Conservation (phyloP, 2,888 invertebrate species). For the Drosophila anomalata region DNA sequence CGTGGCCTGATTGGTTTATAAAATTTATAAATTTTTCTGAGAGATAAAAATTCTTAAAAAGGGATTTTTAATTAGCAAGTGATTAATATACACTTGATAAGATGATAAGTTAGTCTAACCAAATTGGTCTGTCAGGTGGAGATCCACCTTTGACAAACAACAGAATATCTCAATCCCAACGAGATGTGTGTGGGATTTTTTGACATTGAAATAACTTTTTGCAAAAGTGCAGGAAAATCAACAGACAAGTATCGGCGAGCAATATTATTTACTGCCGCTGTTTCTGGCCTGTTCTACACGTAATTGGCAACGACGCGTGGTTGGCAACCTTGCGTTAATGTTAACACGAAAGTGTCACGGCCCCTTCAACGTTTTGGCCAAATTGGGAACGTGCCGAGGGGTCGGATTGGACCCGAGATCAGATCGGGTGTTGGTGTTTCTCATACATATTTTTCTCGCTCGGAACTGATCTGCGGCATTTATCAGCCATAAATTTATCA, state of each 20-base stretch:
- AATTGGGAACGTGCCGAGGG: constrained; percentile 57
- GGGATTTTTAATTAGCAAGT: constrained; percentile 49
- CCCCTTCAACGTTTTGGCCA: constrained; percentile 58
- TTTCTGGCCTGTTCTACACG: constrained; percentile 45
- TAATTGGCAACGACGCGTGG: constrained; percentile 69
- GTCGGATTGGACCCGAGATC: constrained; percentile 38
- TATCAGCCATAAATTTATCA: constrained; percentile 61
- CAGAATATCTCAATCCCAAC: constrained; percentile 36
- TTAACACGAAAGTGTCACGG: constrained; percentile 55
- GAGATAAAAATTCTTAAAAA: constrained; percentile 7
- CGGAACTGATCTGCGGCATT: constrained; percentile 36
- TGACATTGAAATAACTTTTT: constrained; percentile 66
- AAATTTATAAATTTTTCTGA: neutral
- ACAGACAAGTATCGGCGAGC: constrained; percentile 15
- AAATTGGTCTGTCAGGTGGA: constrained; percentile 46
- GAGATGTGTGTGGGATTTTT: constrained; percentile 58
- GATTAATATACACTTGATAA: constrained; percentile 58
- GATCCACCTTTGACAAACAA: constrained; percentile 58
- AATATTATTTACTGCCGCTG: constrained; percentile 37
- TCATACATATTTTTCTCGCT: neutral
- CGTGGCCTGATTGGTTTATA: constrained; percentile 22
- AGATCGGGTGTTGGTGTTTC: constrained; percentile 22
- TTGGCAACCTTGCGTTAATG: constrained; percentile 34
- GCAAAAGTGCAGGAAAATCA: constrained; percentile 36
- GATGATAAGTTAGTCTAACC: constrained; percentile 61